phyloP scores from a whole-genome alignment of 2,113 vertebrate genomes.

The Phocoena phocoena region DNA sequence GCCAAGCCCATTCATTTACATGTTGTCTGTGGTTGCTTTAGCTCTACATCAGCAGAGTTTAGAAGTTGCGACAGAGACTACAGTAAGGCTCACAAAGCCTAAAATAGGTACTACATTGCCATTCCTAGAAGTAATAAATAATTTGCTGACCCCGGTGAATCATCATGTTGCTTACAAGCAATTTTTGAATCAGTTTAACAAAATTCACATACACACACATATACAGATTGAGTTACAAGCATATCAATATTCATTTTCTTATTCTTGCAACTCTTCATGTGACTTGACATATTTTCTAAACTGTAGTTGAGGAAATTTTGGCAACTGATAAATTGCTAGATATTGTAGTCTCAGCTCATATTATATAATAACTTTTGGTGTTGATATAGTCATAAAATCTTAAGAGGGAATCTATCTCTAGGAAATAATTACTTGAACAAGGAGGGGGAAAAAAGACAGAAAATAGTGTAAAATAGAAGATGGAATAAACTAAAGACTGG shows the following conservation, averaged over 20 bases:
- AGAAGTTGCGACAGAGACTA: neutral
- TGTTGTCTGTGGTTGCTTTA: neutral
- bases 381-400: neutral
- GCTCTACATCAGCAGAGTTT: neutral
- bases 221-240: neutral
- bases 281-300: neutral
- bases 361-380: neutral
- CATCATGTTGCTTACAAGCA: neutral
- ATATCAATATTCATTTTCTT: neutral
- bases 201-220: neutral
- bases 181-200: neutral
- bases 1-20: neutral
- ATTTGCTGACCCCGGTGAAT: neutral
- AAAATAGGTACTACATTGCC: neutral
- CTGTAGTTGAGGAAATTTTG: neutral
- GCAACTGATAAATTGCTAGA: neutral
- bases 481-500: neutral
- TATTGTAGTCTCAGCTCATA: neutral
- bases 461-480: neutral
- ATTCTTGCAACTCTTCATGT: neutral
- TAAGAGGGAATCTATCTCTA: neutral
- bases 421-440: neutral
- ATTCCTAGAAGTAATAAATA: neutral
- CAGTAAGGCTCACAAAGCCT: neutral
- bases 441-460: neutral